Base-by-base conservation (phyloP, 2,888 invertebrate species). In the Andrena bucephala region DNA sequence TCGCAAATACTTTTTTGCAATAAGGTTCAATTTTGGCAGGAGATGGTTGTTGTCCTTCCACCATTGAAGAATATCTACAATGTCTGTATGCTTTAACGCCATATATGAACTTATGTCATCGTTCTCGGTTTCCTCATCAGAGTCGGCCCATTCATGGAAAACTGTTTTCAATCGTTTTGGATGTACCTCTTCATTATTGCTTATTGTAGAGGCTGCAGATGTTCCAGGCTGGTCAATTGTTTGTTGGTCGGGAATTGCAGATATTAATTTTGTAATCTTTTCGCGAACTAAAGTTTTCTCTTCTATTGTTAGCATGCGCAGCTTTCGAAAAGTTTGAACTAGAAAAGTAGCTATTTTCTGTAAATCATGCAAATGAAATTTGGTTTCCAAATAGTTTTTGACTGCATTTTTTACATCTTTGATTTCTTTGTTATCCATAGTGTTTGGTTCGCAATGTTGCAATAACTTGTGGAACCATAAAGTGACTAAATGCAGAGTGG, bases 1-100 rank as follows among this genome's bases (percentile, higher is more conserved):
- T 65, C 27, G 48, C 48, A 27, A 65, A 65, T 8, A 65, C 16
- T 48, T 65, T 65, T 48, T 16, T 6, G 65, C 65, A 8, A 65
- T 63, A 24, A 33, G 2, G 7, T 24, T 63, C 6, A 63, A 63
- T 13, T 63, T 31, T 36, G 63, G 63, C 13, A 63, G 1, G 1
- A 63, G 63, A 13, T 13, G 42, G 42, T 3, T 42, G 42, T 42
- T 42, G 42, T 42, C 42, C 42, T 42, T 42, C 42, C 42, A 42
- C 42, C 42, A 42, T 42, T 42, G 13, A 42, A 42, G 42, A 42
- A 42, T 42, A 42, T 42, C 3, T 2, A 36, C 36, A 36, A 2
- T 36, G 10, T 36, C 36, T 36, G 36, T 36, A 2, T 36, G 10
- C 36, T 36, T 36, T 36, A 36, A 36, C 0, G 36, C 10, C 36